Conservation (phyloP, 1,140 invertebrate species). For the Ylistrum balloti region DNA sequence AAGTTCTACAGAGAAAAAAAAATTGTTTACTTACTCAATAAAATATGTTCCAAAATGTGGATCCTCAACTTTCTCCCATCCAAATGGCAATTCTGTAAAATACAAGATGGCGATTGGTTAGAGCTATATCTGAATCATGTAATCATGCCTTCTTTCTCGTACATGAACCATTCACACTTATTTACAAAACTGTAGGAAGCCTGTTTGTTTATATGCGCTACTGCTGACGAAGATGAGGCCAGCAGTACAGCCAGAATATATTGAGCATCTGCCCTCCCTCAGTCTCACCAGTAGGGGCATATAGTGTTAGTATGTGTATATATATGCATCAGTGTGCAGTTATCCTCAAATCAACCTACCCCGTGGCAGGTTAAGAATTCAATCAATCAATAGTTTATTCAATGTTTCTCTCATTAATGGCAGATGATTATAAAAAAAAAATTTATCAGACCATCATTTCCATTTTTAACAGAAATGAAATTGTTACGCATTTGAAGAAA, state of each 20-base stretch:
- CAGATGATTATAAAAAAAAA: no score
- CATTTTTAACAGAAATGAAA: no score
- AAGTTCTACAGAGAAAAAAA: neutral
- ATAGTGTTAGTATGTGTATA: neutral
- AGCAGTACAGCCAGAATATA: no score
- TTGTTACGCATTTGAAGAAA: no score
- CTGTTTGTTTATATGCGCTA: neutral
- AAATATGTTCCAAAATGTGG: constrained; percentile 99
- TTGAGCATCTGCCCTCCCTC: neutral
- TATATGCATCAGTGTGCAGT: neutral
- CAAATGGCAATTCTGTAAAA: constrained; percentile 93
- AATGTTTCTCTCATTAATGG: no score
- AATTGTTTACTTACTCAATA: constrained; percentile 89
- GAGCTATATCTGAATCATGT: neutral
- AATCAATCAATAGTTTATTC: neutral
- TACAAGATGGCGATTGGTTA: constrained; percentile 58
- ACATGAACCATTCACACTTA: constrained; percentile 30
- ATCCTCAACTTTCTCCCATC: constrained; percentile 99
- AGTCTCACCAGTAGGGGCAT: neutral
- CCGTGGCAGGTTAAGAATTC: neutral
- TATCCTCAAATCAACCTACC: neutral
- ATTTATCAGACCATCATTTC: no score
- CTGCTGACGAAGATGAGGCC: neutral
- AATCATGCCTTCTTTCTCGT: neutral
- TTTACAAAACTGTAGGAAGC: constrained; percentile 14